These are phyloP conservation scores for Anisognathus igniventris DNA, from an alignment of 2,797 vertebrate species.

Conservation along the genomic window DNA sequence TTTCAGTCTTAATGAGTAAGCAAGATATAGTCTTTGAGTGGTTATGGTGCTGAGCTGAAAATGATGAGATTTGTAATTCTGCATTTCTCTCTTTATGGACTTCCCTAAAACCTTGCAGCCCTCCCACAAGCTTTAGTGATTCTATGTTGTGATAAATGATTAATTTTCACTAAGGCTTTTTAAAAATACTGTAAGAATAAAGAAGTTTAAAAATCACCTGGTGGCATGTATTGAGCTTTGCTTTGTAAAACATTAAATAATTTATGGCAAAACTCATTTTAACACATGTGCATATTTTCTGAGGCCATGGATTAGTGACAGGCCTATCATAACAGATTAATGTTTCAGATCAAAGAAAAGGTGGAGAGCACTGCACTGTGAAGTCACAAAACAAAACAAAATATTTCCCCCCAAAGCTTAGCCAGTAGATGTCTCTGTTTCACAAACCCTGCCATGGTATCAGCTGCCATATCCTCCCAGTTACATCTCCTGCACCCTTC, in stretches of 20 bases:
- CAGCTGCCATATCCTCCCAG: neutral
- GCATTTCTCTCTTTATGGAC: neutral
- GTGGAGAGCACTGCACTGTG: neutral
- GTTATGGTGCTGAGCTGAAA: neutral
- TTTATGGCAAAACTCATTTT: constrained; percentile 44
- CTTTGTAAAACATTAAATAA: constrained; percentile 49
- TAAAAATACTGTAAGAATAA: neutral
- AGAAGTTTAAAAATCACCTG: constrained; percentile 31
- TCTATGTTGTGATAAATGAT: constrained; percentile 6
- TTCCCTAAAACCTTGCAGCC: neutral
- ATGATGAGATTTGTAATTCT: neutral
- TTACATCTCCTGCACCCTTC: neutral
- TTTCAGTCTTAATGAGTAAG: neutral
- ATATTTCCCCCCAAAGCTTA: neutral
- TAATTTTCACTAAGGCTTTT: constrained; percentile 29
- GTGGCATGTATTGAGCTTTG: neutral
- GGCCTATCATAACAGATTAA: constrained; percentile 44
- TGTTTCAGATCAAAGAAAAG: constrained; percentile 42
- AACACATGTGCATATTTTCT: constrained; percentile 33
- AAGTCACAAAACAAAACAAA: neutral
- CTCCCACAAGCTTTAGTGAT: neutral
- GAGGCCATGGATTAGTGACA: constrained; percentile 42
- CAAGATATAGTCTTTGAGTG: neutral
- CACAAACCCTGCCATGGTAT: constrained; percentile 18
- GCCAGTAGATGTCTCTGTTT: constrained; percentile 72